A percentile compares a stretch with the other conserved stretches of the same genome.
Conservation (phyloP, 2,888 invertebrate genomes). For the Thereva unica region DNA sequence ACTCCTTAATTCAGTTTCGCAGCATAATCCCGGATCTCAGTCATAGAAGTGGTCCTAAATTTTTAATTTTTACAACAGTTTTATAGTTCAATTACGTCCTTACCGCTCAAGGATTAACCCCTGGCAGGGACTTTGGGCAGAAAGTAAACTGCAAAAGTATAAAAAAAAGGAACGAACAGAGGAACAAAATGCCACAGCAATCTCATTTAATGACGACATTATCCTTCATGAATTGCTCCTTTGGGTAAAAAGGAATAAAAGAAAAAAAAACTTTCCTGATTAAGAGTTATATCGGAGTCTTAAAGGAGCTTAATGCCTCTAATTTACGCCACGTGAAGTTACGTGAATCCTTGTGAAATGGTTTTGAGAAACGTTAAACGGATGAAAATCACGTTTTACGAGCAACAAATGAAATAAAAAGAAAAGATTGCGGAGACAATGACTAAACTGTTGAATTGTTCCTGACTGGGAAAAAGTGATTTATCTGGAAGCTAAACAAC, state of each 20-base stretch:
- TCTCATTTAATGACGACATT: slow-evolving; percentile 31
- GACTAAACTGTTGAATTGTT: slow-evolving; percentile 28
- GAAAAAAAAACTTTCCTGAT: slow-evolving; percentile 23
- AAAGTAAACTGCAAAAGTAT: slow-evolving; percentile 21
- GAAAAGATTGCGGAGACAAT: slow-evolving; percentile 22
- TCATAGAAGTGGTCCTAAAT: not conserved
- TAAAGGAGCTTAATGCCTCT: slow-evolving; percentile 25
- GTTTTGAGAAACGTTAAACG: slow-evolving; percentile 29
- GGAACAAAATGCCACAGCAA: slow-evolving; percentile 21
- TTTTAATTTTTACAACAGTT: slow-evolving; percentile 28
- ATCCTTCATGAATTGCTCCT: slow-evolving; percentile 33
- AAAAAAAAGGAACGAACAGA: not conserved
- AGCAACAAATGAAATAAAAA: slow-evolving; percentile 30
- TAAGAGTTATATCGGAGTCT: slow-evolving; percentile 26
- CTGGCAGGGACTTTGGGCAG: slow-evolving; percentile 2
- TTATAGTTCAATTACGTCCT: slow-evolving; percentile 27
- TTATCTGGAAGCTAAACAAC: not conserved
- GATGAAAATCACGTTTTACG: slow-evolving; percentile 34
- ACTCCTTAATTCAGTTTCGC: no score
- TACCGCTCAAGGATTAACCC: slow-evolving; percentile 6
- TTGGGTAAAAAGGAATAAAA: slow-evolving; percentile 20
- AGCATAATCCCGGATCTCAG: no score
- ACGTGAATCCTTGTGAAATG: slow-evolving; percentile 29
- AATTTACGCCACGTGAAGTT: slow-evolving; percentile 26
- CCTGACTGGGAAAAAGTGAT: slow-evolving; percentile 21